Conservation (phyloP, 1,140 invertebrate genomes). For the Andrena cerasifolii region DNA sequence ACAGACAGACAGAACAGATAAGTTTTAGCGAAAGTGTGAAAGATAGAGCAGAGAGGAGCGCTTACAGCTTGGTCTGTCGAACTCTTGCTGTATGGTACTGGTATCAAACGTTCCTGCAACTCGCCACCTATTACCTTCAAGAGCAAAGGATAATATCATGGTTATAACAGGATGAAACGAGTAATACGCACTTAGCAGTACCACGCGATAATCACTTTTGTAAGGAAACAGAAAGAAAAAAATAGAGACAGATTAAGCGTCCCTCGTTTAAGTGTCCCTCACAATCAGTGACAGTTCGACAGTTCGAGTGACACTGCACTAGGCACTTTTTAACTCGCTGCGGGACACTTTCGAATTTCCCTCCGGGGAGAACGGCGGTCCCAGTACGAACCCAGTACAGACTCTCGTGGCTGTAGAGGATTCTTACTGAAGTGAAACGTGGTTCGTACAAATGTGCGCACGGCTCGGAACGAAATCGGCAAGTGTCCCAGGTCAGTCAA, state of each 20-base stretch:
- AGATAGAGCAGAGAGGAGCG: conserved; percentile 83
- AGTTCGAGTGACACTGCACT: not conserved
- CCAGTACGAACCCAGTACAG: too few relatives aligned
- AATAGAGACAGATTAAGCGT: not conserved
- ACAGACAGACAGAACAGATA: conserved; percentile 37
- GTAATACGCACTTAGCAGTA: conserved; percentile 69
- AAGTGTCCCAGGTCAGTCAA: too few relatives aligned
- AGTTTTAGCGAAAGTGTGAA: conserved; percentile 68
- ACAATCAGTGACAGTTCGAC: not conserved
- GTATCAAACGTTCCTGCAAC: conserved; percentile 99
- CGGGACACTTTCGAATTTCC: too few relatives aligned
- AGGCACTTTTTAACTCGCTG: conserved; percentile 33
- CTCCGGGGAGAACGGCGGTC: too few relatives aligned
- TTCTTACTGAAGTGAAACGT: too few relatives aligned
- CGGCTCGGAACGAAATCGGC: too few relatives aligned
- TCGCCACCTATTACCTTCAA: conserved; percentile 99
- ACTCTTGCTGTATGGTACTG: conserved; percentile 99
- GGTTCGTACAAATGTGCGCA: too few relatives aligned
- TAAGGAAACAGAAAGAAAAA: not conserved
- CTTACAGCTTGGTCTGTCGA: conserved; percentile 99
- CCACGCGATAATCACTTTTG: conserved; percentile 58
- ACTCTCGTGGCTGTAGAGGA: too few relatives aligned
- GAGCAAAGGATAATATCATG: conserved; percentile 89
- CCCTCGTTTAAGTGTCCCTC: not conserved
- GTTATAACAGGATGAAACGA: conserved; percentile 81